Percentiles rank a stretch among this genome's conserved stretches.
phyloP scores from a whole-genome alignment of 2,797 vertebrate genomes.

The Pogoniulus pusillus region DNA sequence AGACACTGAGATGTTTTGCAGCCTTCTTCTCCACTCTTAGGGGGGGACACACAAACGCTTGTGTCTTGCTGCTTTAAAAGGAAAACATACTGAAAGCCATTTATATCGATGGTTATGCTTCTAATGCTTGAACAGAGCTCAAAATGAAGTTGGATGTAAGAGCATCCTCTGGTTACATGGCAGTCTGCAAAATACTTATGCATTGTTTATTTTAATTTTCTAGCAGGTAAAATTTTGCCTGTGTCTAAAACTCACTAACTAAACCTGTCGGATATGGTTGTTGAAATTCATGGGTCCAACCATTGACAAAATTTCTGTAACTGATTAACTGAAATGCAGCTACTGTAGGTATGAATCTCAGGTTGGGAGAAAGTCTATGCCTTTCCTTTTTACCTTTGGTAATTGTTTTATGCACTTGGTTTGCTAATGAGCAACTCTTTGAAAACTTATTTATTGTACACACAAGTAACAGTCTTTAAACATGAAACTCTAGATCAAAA shows the following conservation, averaged over 20 bases:
- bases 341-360: background rate
- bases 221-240: background rate
- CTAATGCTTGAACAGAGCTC: background rate
- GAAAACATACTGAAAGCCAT: background rate
- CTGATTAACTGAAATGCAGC: background rate
- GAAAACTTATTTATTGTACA: background rate
- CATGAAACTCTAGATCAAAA: background rate
- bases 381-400: background rate
- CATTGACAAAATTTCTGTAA: background rate
- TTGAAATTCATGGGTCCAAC: background rate
- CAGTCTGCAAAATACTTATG: background rate
- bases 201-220: background rate
- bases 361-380: background rate
- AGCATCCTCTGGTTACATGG: background rate
- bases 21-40: background rate
- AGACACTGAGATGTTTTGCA: background rate
- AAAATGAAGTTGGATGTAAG: background rate
- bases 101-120: background rate
- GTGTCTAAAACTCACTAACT: background rate
- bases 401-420: no score
- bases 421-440: background rate
- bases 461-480: background rate
- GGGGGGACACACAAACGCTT: background rate
- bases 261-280: background rate
- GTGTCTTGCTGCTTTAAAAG: background rate